These are phyloP conservation scores for Neoscelio sp. DNA, from an alignment of 2,888 invertebrate genomes.

Conservation along the genomic window DNA sequence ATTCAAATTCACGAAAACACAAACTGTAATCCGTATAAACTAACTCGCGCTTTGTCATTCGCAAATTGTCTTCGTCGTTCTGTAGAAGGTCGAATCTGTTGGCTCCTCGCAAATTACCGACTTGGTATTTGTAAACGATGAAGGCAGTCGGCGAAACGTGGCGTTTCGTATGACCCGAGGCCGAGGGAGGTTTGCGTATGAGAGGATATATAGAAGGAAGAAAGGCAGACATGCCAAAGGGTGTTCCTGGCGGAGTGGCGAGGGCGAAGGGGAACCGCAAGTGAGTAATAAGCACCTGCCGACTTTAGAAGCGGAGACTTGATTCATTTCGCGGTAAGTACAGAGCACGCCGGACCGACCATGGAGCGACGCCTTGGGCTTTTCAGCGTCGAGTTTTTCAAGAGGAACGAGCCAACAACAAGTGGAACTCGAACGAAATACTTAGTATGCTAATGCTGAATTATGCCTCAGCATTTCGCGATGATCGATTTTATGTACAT, in stretches of 20 bases:
- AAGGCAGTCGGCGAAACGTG: constrained; percentile 69
- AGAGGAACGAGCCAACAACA: constrained; percentile 41
- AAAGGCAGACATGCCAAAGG: constrained; percentile 60
- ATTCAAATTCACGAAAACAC: too few relatives aligned
- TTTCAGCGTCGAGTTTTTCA: constrained; percentile 67
- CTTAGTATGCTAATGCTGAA: constrained; percentile 63
- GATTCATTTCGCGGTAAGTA: constrained; percentile 83
- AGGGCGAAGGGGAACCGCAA: constrained; percentile 68
- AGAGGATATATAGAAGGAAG: constrained; percentile 66
- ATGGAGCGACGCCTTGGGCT: constrained; percentile 76
- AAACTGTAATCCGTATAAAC: neutral
- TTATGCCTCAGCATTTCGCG: constrained; percentile 39
- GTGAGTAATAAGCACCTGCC: constrained; percentile 83
- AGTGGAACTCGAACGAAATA: constrained; percentile 49
- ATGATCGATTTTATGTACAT: constrained; percentile 53
- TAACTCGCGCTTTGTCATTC: constrained; percentile 5
- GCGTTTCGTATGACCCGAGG: constrained; percentile 77
- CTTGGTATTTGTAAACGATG: constrained; percentile 71
- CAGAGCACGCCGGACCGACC: constrained; percentile 78
- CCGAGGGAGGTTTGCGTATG: constrained; percentile 77
- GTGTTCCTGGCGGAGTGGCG: constrained; percentile 52
- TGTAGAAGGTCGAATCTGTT: constrained; percentile 29
- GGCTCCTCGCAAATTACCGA: constrained; percentile 52
- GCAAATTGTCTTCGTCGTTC: constrained; percentile 10
- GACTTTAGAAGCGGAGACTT: constrained; percentile 80